Base-by-base conservation (phyloP, 2,797 vertebrate species). In the Crax fasciolata region DNA sequence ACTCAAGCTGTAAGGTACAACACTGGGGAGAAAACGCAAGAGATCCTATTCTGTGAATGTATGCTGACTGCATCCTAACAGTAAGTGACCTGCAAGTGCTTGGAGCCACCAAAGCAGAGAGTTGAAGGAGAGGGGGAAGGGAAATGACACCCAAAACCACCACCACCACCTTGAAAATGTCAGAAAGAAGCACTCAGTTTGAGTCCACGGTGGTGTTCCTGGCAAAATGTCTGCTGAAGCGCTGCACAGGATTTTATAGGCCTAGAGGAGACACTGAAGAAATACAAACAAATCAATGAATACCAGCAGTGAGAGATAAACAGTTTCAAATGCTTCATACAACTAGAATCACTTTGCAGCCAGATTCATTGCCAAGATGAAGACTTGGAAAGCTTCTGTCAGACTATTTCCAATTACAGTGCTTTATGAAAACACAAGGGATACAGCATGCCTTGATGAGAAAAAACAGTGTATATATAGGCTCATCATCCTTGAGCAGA, bases 281-380 rank as follows among this genome's bases (percentile, higher is more conserved):
- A 96, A 95, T 57, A 97, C 96, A 98, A 97, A 98, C 97, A 97
- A 94, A 95, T 95, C 96, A 97, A 68, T 84, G 96, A 86, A 83
- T 95, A 95, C 94, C 86, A 97, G 88, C 93, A 87, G 75, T 13
- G 62, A 96, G 94, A 97, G 95, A 97, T 91, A 97, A 98, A 97
- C 96, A 97, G 87, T 96, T 97, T 95, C 95, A 96, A 97, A 97
- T 82, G 89, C 91, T 95, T 84, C 32, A 12, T 80, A 89, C 81
- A 91, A 87, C 88, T 46, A 92, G 91, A 93, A 93, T 57, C 79
- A 93, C 89, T 97, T 95, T 96, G 93, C 87, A 96, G 93, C 76
- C 92, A 93, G 87, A 86, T 94, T 96, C 71, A 59, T 49, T 96
- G 97, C 96, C 96, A 97, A 94, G 88, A 89, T 70, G 68, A 84